Evolutionary conservation across 1,140 invertebrate genomes (phyloP).

Genomic region (Drosophila azteca): DNA sequence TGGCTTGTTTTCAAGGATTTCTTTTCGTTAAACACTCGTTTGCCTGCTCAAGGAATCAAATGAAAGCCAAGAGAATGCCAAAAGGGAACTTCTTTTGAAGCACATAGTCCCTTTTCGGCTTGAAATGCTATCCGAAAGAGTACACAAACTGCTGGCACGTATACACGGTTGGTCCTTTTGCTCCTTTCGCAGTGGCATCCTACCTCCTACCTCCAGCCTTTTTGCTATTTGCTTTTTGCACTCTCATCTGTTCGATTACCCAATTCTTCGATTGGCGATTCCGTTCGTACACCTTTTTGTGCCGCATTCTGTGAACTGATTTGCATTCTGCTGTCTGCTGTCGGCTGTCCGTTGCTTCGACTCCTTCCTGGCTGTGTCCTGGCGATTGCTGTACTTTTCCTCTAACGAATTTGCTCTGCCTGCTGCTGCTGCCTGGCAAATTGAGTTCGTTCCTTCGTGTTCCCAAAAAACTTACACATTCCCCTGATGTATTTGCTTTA

Average conservation of each 20-base stretch:
- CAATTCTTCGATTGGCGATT: slow-evolving; percentile 63
- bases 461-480: not conserved
- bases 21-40: too few relatives aligned
- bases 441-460: slow-evolving; percentile 22
- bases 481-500: slow-evolving; percentile 51
- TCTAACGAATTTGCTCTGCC: slow-evolving; percentile 36
- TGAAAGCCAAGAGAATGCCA: too few relatives aligned
- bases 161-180: slow-evolving; percentile 25
- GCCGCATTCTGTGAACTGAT: slow-evolving; percentile 57
- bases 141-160: slow-evolving; percentile 2
- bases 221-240: slow-evolving; percentile 1
- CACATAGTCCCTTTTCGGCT: too few relatives aligned
- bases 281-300: slow-evolving; percentile 54
- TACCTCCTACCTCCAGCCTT: not conserved
- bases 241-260: slow-evolving; percentile 27
- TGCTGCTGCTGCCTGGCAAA: slow-evolving; percentile 23
- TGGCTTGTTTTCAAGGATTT: too few relatives aligned
- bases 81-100: too few relatives aligned
- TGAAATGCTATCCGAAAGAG: not conserved
- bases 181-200: slow-evolving; percentile 5
- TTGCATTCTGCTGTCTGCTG: slow-evolving; percentile 56
- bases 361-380: slow-evolving; percentile 46
- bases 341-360: too few relatives aligned
- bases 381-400: too few relatives aligned
- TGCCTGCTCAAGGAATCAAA: too few relatives aligned